A percentile compares a stretch with the other conserved stretches of the same genome.
Evolutionary conservation across 2,113 vertebrate genomes (phyloP).

Genomic region (Trichechus manatus): DNA sequence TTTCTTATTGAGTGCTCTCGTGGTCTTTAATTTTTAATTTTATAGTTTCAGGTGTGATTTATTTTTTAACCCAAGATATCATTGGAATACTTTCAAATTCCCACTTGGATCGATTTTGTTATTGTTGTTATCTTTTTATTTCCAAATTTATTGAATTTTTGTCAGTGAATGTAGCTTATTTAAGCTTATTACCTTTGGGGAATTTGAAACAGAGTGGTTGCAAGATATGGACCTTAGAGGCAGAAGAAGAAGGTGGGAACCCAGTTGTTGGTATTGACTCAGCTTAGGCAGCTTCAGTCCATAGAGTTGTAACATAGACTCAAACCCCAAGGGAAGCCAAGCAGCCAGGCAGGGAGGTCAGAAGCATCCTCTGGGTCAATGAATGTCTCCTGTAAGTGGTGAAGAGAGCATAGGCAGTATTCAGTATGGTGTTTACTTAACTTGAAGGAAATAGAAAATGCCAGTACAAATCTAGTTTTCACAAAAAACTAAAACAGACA

Average conservation of each 20-base stretch:
- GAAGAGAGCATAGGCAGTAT: neutral
- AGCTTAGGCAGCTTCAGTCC: constrained; percentile 92
- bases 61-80: neutral
- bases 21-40: neutral
- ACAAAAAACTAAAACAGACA: constrained; percentile 16
- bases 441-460: neutral
- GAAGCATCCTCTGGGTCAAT: constrained; percentile 90
- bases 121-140: neutral
- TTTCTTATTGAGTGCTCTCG: neutral
- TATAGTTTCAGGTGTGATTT: constrained; percentile 10
- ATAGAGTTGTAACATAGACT: constrained; percentile 91
- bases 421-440: constrained; percentile 19
- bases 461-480: neutral
- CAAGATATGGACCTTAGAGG: constrained; percentile 90
- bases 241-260: constrained; percentile 88
- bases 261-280: constrained; percentile 92
- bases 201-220: constrained; percentile 93
- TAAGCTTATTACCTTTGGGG: constrained; percentile 78
- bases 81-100: neutral
- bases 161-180: neutral
- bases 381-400: constrained; percentile 86
- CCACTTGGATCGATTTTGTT: neutral
- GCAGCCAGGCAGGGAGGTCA: constrained; percentile 90
- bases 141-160: neutral
- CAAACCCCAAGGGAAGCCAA: constrained; percentile 91